A percentile compares a stretch with the other conserved stretches of the same genome.
phyloP scores from a whole-genome alignment of 2,797 vertebrate genomes.

The Pseudochirops cupreus region DNA sequence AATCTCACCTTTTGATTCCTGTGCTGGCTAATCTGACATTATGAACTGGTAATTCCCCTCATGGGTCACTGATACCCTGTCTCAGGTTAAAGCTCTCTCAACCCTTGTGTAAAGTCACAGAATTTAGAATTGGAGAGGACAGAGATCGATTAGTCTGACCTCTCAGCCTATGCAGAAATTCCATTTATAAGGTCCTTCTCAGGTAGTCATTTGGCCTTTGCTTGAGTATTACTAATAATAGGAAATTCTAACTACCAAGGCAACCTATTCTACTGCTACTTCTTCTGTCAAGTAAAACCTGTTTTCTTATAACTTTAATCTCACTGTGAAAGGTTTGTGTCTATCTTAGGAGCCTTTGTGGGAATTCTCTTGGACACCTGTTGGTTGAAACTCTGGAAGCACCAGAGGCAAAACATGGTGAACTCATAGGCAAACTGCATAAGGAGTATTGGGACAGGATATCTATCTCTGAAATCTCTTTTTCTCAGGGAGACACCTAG shows the following conservation, averaged over 20 bases:
- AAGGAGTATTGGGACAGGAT: not conserved
- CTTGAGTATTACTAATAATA: not conserved
- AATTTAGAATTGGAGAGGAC: not conserved
- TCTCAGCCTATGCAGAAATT: not conserved
- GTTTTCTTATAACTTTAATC: not conserved
- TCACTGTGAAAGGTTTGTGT: not conserved
- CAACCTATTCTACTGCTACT: not conserved
- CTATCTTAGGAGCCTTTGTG: not conserved
- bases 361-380: not conserved
- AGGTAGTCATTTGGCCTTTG: not conserved
- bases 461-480: not conserved
- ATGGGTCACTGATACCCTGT: not conserved
- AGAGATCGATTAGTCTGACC: not conserved
- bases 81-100: not conserved
- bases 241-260: not conserved
- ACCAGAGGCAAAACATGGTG: not conserved
- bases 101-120: not conserved
- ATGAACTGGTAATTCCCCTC: not conserved
- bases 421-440: not conserved
- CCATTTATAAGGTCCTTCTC: not conserved
- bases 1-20: not conserved
- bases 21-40: not conserved
- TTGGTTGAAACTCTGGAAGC: not conserved
- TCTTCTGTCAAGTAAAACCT: not conserved
- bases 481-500: not conserved